Evolutionary conservation across 2,797 vertebrate species (phyloP), one percentile per base, ranked within the genome.

Genomic region (Hephaestus fuliginosus): DNA sequence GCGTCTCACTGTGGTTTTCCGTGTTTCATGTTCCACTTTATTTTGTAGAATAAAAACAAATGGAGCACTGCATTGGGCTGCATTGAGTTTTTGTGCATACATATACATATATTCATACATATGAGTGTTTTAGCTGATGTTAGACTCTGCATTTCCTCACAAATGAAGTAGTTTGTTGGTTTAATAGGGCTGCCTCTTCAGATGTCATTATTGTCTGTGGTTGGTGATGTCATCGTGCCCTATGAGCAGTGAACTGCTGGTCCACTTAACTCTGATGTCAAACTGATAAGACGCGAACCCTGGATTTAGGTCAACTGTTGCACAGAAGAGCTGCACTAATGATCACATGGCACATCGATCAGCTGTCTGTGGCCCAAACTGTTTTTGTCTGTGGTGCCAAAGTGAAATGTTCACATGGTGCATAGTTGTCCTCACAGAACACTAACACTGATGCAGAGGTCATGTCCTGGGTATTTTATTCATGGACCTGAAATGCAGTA

Each of bases 221-320:
- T 36, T 53, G 82, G 80, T 90, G 91, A 94, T 89, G 88, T 94
- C 91, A 93, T 70, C 25, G 6, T 55, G 58, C 41, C 66, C 56
- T 77, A 6, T 41, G 71, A 14, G 48, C 18, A 0, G 55, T 68
- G 70, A 48, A 33, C 56, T 6, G 13, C 57, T 84, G 82, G 36
- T 88, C 89, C 69, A 83, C 63, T 92, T 72, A 84, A 60, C 89
- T 87, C 48, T 86, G 75, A 76, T 74, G 41, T 85, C 53, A 67
- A 13, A 76, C 78, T 91, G 93, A 95, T 93, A 93, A 92, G 82
- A 88, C 30, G 9, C 87, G 90, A 88, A 92, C 92, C 80, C 84
- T 94, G 89, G 83, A 83, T 89, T 63, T 82, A 83, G 66, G 71
- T 76, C 70, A 84, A 53, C 64, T 68, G 80, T 78, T 68, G 22